phyloP scores from a whole-genome alignment of 2,888 invertebrate genomes.

The Tupiocoris notatus region DNA sequence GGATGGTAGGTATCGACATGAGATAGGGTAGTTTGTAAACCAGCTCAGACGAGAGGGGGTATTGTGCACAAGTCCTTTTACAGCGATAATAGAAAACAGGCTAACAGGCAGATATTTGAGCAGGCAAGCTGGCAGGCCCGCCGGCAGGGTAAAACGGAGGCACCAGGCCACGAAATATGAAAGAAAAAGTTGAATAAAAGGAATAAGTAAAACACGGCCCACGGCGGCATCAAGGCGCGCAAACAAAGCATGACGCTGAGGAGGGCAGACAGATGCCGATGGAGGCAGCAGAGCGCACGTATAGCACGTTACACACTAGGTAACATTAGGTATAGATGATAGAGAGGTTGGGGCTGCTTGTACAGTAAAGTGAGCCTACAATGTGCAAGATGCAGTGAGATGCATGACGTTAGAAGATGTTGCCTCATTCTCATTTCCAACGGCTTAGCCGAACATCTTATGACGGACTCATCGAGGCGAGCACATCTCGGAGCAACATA shows the following conservation, averaged over 20 bases:
- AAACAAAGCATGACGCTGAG: not conserved
- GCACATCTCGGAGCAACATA: not conserved
- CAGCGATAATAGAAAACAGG: not conserved
- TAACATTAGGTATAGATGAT: too few relatives aligned
- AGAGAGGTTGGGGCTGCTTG: too few relatives aligned
- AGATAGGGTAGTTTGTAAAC: not conserved
- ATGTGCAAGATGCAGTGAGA: not conserved
- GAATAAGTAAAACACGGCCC: not conserved
- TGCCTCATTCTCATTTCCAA: too few relatives aligned
- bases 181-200: not conserved
- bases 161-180: not conserved
- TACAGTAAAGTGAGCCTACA: not conserved
- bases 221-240: not conserved
- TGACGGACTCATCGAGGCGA: not conserved
- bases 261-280: not conserved
- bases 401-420: too few relatives aligned
- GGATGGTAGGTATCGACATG: not conserved
- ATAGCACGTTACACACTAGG: not conserved
- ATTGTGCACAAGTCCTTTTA: not conserved
- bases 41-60: not conserved
- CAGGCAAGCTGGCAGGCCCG: not conserved
- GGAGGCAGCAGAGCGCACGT: not conserved
- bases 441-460: not conserved
- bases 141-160: not conserved
- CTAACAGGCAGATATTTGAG: not conserved